phyloP scores from a whole-genome alignment of 2,113 vertebrate species.

The Chlorodrepanis virens region DNA sequence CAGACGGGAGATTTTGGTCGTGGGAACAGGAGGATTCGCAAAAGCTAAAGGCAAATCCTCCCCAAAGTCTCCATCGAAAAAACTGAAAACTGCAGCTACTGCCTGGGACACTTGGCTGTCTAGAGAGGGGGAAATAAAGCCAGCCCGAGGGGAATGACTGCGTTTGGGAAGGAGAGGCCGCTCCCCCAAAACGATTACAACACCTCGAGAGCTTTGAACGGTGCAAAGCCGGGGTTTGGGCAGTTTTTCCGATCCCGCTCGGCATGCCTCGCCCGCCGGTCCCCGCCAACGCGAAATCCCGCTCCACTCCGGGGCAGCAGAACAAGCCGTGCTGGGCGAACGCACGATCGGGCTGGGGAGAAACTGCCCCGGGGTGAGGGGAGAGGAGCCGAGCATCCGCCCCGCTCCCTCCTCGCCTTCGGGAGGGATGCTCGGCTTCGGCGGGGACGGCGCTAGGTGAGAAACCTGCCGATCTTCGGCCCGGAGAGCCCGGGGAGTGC shows the following conservation, averaged over 20 bases:
- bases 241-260: neutral
- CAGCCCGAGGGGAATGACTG: neutral
- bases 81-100: neutral
- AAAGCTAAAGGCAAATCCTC: neutral
- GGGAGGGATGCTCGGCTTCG: neutral
- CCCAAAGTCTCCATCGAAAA: neutral
- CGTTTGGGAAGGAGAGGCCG: neutral
- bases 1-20: neutral
- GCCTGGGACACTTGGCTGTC: neutral
- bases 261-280: neutral
- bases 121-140: neutral
- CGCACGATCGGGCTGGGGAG: neutral
- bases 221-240: neutral
- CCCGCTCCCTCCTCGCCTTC: too few species aligned
- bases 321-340: neutral
- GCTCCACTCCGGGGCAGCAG: neutral
- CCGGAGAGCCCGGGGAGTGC: neutral
- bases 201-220: neutral
- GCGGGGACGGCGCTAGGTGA: neutral
- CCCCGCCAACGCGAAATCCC: neutral
- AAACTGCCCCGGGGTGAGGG: neutral
- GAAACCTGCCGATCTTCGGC: neutral
- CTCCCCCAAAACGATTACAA: neutral
- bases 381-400: neutral
- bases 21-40: constrained; percentile 32